Conservation (phyloP, 2,113 vertebrate genomes). For the Cochlearius cochlearius region DNA sequence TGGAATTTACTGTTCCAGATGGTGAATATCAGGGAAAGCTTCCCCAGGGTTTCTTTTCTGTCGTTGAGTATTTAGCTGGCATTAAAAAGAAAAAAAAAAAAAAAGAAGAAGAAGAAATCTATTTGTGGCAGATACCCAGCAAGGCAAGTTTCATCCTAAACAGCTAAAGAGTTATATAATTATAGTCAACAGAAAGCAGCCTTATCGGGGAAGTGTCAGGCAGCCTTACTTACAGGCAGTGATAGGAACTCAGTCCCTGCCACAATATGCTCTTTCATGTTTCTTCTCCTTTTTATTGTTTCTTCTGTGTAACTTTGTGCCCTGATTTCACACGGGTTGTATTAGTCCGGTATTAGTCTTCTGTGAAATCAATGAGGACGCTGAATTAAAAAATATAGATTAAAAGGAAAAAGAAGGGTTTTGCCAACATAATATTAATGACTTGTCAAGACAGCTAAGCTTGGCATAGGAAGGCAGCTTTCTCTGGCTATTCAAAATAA, state of each 20-base stretch:
- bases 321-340: background rate
- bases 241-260: background rate
- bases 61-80: background rate
- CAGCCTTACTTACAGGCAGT: background rate
- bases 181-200: constrained; percentile 16
- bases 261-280: background rate
- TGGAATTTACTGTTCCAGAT: background rate
- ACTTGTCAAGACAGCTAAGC: background rate
- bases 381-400: background rate
- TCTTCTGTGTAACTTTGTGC: background rate
- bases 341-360: background rate
- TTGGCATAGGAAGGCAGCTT: background rate
- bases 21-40: background rate
- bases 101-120: background rate
- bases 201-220: constrained; percentile 32
- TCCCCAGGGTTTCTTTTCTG: background rate
- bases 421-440: constrained; percentile 12
- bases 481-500: constrained; percentile 11
- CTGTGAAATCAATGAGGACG: background rate
- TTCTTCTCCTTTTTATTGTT: background rate
- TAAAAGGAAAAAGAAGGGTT: background rate
- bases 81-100: background rate
- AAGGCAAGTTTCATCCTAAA: constrained; percentile 32
- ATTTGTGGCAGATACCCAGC: background rate
- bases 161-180: constrained; percentile 12